Conservation (phyloP, 2,888 invertebrate genomes). For the Lagria hirta region DNA sequence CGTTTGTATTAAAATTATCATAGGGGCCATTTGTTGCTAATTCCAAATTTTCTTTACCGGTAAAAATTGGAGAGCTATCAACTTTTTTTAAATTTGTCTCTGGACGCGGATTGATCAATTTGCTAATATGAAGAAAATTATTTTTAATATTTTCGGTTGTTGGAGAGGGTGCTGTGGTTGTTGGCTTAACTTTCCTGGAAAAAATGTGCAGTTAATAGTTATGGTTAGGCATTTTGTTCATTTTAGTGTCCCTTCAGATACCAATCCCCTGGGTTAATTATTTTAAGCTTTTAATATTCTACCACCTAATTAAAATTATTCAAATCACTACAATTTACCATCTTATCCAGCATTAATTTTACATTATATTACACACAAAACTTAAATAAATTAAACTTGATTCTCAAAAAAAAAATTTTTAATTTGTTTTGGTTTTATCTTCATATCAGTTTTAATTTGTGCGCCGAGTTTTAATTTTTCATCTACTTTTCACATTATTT, state of each 20-base stretch:
- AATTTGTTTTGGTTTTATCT: no score
- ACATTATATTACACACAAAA: no score
- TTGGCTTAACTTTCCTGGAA: slow-evolving; percentile 60
- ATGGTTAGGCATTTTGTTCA: slow-evolving; percentile 4
- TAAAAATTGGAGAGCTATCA: slow-evolving; percentile 43
- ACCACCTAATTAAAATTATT: slow-evolving; percentile 16
- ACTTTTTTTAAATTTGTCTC: no score
- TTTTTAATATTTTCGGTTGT: slow-evolving; percentile 48
- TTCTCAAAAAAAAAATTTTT: no score
- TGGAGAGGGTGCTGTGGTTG: slow-evolving; percentile 61
- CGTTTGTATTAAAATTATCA: slow-evolving; percentile 55
- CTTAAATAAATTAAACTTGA: no score
- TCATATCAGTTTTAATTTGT: no score
- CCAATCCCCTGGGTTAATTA: slow-evolving; percentile 45
- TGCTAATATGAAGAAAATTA: slow-evolving; percentile 30
- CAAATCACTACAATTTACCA: no score
- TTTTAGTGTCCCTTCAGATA: slow-evolving; percentile 40
- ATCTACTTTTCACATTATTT: no score
- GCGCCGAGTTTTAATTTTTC: no score
- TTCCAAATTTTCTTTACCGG: slow-evolving; percentile 45
- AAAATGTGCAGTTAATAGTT: slow-evolving; percentile 1
- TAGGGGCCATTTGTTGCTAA: slow-evolving; percentile 64
- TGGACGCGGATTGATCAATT: no score
- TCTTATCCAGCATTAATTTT: no score
- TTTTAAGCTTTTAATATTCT: slow-evolving; percentile 13